phyloP scores from a whole-genome alignment of 1,140 invertebrate genomes.

The Orussus abietinus region DNA sequence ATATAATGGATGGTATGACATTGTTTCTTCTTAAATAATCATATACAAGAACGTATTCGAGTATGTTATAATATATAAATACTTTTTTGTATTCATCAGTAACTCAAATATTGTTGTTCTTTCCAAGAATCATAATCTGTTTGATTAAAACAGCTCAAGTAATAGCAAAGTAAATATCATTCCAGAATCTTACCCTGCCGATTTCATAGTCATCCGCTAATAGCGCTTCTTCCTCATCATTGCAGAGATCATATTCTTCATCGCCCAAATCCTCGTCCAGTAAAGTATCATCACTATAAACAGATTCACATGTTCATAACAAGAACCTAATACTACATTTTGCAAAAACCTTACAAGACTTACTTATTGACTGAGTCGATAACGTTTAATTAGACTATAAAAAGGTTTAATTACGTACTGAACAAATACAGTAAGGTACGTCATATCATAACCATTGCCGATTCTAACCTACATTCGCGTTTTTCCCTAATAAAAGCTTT shows the following conservation, averaged over 20 bases:
- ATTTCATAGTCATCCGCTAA: conserved; percentile 51
- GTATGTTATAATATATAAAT: no score
- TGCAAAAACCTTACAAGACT: background rate
- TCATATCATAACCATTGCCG: conserved; percentile 20
- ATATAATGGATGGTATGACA: no score
- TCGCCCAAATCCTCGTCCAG: conserved; percentile 52
- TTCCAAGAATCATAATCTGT: no score
- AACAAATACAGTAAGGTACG: conserved; percentile 20
- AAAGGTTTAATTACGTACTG: background rate
- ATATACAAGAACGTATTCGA: no score
- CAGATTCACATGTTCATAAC: conserved; percentile 2
- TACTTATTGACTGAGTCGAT: background rate
- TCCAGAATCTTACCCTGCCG: conserved; percentile 45
- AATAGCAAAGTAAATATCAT: conserved; percentile 5
- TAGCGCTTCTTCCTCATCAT: conserved; percentile 52
- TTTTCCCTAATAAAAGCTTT: background rate
- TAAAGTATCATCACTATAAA: conserved; percentile 45
- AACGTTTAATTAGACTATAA: background rate
- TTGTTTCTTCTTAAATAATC: no score
- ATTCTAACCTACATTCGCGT: conserved; percentile 28
- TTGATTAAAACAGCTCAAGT: no score
- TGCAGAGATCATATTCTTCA: conserved; percentile 49
- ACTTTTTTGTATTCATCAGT: no score
- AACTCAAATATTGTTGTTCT: no score
- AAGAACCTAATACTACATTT: background rate